A percentile compares a stretch with the other conserved stretches of the same genome.
These are phyloP conservation scores for Stenchaetothrips biformis DNA, from an alignment of 2,888 invertebrate species.

Conservation along the genomic window DNA sequence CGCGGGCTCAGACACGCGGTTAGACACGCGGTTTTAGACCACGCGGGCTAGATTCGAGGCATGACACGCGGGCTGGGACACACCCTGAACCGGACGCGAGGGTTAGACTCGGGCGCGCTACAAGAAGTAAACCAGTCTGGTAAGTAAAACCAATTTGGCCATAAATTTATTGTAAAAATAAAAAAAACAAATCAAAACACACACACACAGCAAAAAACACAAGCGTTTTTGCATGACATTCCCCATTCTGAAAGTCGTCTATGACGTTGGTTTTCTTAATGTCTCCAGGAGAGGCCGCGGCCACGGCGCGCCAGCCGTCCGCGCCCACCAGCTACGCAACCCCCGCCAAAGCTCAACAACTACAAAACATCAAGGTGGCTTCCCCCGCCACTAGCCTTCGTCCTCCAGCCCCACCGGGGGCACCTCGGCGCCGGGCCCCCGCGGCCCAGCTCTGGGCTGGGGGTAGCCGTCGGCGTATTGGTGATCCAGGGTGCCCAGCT, in stretches of 20 bases:
- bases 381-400: background rate
- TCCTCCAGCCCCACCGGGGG: constrained; percentile 32
- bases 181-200: no score
- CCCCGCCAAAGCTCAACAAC: background rate
- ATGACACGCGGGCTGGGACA: no score
- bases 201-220: no score
- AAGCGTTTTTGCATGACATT: no score
- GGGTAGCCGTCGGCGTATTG: background rate
- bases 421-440: constrained; percentile 38
- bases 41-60: no score
- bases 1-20: no score
- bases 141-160: background rate
- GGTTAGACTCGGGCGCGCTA: background rate
- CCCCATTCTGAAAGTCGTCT: background rate
- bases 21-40: no score
- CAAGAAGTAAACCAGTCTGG: background rate
- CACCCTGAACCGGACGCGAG: no score
- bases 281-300: constrained; percentile 32
- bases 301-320: constrained; percentile 16
- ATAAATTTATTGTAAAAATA: no score
- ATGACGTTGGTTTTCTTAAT: background rate
- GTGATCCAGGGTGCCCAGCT: constrained; percentile 36
- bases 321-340: constrained; percentile 30
- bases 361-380: constrained; percentile 15
- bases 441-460: constrained; percentile 24